phyloP scores from a whole-genome alignment of 2,888 invertebrate genomes.

The Andricus quercusramuli region DNA sequence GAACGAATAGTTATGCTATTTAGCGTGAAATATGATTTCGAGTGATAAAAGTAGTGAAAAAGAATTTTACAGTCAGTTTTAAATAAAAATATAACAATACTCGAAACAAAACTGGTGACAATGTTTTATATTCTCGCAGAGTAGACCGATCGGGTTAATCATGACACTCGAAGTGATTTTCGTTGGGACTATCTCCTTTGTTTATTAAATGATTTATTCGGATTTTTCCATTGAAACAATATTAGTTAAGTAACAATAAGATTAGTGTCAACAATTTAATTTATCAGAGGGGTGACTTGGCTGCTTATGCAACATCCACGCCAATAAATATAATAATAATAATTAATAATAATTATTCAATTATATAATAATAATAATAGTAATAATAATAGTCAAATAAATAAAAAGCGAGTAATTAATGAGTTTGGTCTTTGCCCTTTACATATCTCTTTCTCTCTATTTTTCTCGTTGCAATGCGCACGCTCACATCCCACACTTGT shows the following conservation, averaged over 20 bases:
- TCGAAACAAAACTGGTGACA: slow-evolving; percentile 35
- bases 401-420: slow-evolving; percentile 52
- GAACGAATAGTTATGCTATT: slow-evolving; percentile 10
- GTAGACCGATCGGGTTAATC: slow-evolving; percentile 7
- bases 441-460: slow-evolving; percentile 56
- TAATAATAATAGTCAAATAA: slow-evolving; percentile 48
- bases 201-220: slow-evolving; percentile 50
- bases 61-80: slow-evolving; percentile 35
- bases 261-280: slow-evolving; percentile 55
- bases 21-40: not conserved
- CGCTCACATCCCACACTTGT: not conserved
- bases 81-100: slow-evolving; percentile 40
- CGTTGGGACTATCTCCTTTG: slow-evolving; percentile 32
- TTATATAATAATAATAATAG: slow-evolving; percentile 33
- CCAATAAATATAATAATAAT: slow-evolving; percentile 50
- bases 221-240: slow-evolving; percentile 52
- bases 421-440: slow-evolving; percentile 75
- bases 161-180: slow-evolving; percentile 21
- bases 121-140: not conserved
- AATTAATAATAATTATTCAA: slow-evolving; percentile 45
- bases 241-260: slow-evolving; percentile 56
- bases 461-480: slow-evolving; percentile 49
- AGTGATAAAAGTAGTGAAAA: not conserved
- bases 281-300: slow-evolving; percentile 47
- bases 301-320: slow-evolving; percentile 47